Conservation (phyloP, 2,797 vertebrate species). For the Scolopax bukidnonensis region DNA sequence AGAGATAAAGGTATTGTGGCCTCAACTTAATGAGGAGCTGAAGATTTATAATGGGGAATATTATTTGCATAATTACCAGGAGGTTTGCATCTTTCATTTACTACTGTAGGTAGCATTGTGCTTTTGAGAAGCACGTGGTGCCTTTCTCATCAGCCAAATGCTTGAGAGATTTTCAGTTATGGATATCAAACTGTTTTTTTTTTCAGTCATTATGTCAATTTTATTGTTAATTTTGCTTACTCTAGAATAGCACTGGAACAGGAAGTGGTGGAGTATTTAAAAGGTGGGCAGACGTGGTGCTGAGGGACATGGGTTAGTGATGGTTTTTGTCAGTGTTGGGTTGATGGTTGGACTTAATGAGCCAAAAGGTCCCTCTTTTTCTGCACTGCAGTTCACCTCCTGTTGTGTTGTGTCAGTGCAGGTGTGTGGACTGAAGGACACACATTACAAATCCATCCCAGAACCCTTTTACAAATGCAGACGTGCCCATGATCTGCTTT, state of each 20-base stretch:
- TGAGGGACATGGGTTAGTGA: too few relatives aligned
- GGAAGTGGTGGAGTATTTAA: too few relatives aligned
- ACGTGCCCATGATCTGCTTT: not conserved
- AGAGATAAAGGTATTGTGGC: not conserved
- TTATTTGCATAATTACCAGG: constrained; percentile 9
- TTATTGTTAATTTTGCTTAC: constrained; percentile 18
- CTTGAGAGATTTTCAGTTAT: not conserved
- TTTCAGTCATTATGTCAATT: constrained; percentile 6
- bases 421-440: not conserved
- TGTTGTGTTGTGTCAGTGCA: not conserved
- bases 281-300: too few relatives aligned
- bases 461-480: not conserved
- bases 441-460: rapidly evolving
- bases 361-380: too few relatives aligned
- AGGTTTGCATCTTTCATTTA: not conserved
- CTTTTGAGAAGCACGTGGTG: not conserved
- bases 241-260: not conserved
- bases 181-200: not conserved
- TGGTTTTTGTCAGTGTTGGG: too few relatives aligned
- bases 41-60: not conserved
- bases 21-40: not conserved
- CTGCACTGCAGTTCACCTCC: not conserved
- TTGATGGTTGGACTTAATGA: too few relatives aligned
- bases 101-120: not conserved
- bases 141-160: not conserved